Evolutionary conservation across 30 jellyfish, hydroid and myxozoan genomes (phyloP).

Genomic region (Hydractinia echinata): DNA sequence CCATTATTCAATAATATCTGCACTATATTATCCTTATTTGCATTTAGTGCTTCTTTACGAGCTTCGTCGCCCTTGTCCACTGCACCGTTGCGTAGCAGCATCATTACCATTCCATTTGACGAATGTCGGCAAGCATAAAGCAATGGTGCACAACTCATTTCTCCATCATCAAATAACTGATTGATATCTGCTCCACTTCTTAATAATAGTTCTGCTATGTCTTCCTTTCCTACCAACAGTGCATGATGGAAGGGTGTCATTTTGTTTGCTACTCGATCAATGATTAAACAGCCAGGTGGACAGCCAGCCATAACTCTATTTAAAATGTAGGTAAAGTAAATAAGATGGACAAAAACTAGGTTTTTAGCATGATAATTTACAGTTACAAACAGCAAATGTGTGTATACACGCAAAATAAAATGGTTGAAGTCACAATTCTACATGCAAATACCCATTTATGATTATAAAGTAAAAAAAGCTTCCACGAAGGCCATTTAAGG

Average conservation of each 20-base stretch:
- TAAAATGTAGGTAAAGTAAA: neutral
- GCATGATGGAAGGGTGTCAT: slow-evolving; percentile 67
- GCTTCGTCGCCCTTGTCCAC: slow-evolving; percentile 51
- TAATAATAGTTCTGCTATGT: slow-evolving; percentile 44
- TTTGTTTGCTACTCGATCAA: slow-evolving; percentile 15
- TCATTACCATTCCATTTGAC: slow-evolving; percentile 31
- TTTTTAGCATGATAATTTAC: too few relatives aligned
- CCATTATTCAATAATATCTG: slow-evolving; percentile 51
- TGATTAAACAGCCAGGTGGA: slow-evolving; percentile 31
- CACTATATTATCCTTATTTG: slow-evolving; percentile 38
- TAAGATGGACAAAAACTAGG: too few relatives aligned
- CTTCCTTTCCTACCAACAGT: slow-evolving; percentile 16
- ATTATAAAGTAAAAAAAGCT: too few relatives aligned
- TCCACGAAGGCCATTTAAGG: too few relatives aligned
- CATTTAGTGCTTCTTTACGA: slow-evolving; percentile 33
- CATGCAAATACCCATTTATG: too few relatives aligned
- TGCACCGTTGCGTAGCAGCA: slow-evolving; percentile 61
- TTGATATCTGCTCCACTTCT: slow-evolving; percentile 54
- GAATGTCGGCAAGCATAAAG: slow-evolving; percentile 42
- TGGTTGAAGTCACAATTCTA: too few relatives aligned
- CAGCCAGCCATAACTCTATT: neutral
- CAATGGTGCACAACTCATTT: slow-evolving; percentile 33
- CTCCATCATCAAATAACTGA: slow-evolving; percentile 23
- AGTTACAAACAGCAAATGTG: too few relatives aligned
- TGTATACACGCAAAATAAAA: too few relatives aligned